Base-by-base conservation (phyloP, 2,113 vertebrate genomes). In the western clawed frog (Xenopus tropicalis) region DNA sequence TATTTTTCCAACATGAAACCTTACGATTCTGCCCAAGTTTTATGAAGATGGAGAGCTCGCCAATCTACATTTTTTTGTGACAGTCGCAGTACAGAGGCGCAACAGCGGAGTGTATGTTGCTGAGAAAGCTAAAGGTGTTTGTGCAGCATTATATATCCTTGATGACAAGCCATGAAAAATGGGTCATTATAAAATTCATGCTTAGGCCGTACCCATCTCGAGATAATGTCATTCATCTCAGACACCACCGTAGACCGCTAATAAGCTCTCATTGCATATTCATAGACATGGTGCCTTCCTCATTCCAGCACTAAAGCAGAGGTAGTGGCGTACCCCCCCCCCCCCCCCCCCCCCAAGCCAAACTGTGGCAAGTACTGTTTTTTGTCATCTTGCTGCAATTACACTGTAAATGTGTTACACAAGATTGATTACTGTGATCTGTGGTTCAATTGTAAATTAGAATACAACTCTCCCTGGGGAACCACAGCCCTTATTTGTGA, bases 391-490 rank as follows among this genome's bases (percentile, higher is more conserved):
- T 92, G 89, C 90, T 91, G 93, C 94, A 94, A 95, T 96, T 96
- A 96, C 90, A 95, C 87, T 91, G 87, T 87, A 89, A 89, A 94
- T 93, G 90, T 93, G 91, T 92, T 93, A 86, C 90, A 87, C 91
- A 91, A 96, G 96, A 98, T 98, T 95, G 96, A 98, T 98, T 94
- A 94, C 93, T 94, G 93, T 94, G 94, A 94, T 98, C 94, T 93
- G 91, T 90, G 94, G 94, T 98, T 98, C 94, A 97, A 93, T 95
- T 96, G 94, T 96, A 97, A 98, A 98, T 98, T 96, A 96, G 93
- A 95, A 97, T 92, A 90, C 91, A 88, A 92, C 93, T 61, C 64
- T 92, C 96, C 91, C 87, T 72, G 88, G 93, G 93, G 93, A 96
- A 90, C 91, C 92, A 92, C 85, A 90, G 89, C 90, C 93, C 93